Conservation (phyloP, 2,888 invertebrate genomes). For the Polietes domitor region DNA sequence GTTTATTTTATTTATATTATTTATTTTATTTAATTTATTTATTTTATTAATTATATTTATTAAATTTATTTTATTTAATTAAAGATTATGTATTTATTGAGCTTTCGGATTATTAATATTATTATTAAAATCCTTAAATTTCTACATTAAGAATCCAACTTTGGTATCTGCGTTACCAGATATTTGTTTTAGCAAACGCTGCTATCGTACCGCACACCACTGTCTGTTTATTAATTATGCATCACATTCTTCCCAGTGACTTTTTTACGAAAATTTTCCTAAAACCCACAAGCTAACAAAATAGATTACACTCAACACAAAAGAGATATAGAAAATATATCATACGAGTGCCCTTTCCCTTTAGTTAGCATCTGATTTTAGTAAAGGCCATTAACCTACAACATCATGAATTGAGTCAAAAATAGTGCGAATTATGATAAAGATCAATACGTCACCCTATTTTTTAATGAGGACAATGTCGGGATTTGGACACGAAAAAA, state of each 20-base stretch:
- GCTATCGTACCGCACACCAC: not conserved
- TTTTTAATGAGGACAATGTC: not conserved
- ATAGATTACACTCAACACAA: not conserved
- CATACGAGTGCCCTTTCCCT: not conserved
- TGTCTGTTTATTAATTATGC: not conserved
- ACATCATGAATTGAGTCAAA: constrained; percentile 15
- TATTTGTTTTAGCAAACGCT: no score
- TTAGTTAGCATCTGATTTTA: not conserved
- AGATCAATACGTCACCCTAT: constrained; percentile 18
- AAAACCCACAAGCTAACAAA: not conserved
- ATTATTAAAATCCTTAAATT: no score
- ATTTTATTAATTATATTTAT: no score
- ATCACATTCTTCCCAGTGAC: not conserved
- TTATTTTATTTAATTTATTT: no score
- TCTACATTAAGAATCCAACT: no score
- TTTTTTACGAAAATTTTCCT: constrained; percentile 5
- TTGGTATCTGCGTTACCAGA: no score
- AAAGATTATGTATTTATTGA: no score
- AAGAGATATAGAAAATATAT: not conserved
- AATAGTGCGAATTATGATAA: not conserved
- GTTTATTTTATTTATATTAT: no score
- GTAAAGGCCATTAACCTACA: constrained; percentile 25
- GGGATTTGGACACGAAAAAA: not conserved
- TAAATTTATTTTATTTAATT: no score
- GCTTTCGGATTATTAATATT: no score